A percentile compares a stretch with the other conserved stretches of the same genome.
phyloP scores from a whole-genome alignment of 1,140 invertebrate species.

The Ceratina japonica region DNA sequence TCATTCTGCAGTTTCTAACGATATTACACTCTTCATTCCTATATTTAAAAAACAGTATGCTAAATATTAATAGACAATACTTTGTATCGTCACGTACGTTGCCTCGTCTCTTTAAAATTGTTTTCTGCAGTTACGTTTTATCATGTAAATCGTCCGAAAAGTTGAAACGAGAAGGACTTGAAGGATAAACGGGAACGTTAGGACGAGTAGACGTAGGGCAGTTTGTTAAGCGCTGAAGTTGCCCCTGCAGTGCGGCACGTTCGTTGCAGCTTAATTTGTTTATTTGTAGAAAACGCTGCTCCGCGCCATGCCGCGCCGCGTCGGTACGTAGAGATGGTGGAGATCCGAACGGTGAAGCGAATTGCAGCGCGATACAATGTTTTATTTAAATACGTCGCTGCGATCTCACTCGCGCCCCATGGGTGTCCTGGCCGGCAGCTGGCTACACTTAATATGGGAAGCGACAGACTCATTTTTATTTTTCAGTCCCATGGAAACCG shows the following conservation, averaged over 20 bases:
- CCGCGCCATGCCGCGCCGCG: no score
- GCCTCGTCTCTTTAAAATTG: not conserved
- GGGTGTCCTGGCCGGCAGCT: conserved; percentile 70
- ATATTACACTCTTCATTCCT: no score
- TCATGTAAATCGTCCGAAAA: conserved; percentile 2
- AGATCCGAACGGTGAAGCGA: conserved; percentile 52
- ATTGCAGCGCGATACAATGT: conserved; percentile 70
- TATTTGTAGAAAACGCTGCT: conserved; percentile 57
- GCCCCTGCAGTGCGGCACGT: conserved; percentile 58
- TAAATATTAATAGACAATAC: not conserved
- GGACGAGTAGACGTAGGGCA: conserved; percentile 51
- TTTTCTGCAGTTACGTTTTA: not conserved
- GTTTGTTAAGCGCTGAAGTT: conserved; percentile 61
- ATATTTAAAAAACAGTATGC: no score
- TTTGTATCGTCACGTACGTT: not conserved
- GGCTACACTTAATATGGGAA: conserved; percentile 72
- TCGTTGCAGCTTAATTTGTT: conserved; percentile 71
- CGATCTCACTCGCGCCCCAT: conserved; percentile 66
- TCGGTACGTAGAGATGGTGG: conserved; percentile 35
- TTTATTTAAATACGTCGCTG: conserved; percentile 73
- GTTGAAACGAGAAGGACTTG: not conserved
- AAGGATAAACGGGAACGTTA: conserved; percentile 50
- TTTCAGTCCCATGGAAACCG: conserved; percentile 64
- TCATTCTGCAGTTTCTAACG: no score
- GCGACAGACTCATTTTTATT: conserved; percentile 72